Evolutionary conservation across 2,797 vertebrate genomes (phyloP).

Genomic region (Karalla daura): DNA sequence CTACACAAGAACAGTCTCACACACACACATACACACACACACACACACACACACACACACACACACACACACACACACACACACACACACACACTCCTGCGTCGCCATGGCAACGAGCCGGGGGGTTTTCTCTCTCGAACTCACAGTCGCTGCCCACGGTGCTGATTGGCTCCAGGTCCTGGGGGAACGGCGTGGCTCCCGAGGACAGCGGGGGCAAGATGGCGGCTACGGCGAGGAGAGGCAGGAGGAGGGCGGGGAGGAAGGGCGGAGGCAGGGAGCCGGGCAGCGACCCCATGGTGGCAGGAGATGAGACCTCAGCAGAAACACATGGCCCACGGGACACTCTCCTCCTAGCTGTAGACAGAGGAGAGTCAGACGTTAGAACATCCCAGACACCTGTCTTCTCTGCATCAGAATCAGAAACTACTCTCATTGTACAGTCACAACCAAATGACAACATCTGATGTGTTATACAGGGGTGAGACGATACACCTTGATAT

Average conservation of each 20-base stretch:
- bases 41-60: too few relatives aligned
- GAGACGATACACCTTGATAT: too few relatives aligned
- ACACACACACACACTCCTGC: constrained; percentile 18
- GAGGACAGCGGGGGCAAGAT: constrained; percentile 71
- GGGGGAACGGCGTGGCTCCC: constrained; percentile 83
- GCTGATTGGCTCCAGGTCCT: constrained; percentile 86
- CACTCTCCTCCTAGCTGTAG: constrained; percentile 69
- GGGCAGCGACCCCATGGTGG: constrained; percentile 83
- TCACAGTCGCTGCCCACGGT: constrained; percentile 81
- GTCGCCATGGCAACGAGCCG: constrained; percentile 52
- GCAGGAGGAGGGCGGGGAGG: constrained; percentile 76
- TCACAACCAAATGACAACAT: too few relatives aligned
- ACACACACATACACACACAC: too few relatives aligned
- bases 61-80: too few relatives aligned
- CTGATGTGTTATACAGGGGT: too few relatives aligned
- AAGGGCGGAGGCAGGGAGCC: constrained; percentile 72
- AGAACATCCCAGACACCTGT: too few relatives aligned
- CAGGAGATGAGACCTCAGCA: constrained; percentile 73
- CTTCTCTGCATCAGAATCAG: too few relatives aligned
- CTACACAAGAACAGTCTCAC: too few relatives aligned
- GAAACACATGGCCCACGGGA: constrained; percentile 79
- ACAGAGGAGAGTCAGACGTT: constrained; percentile 14
- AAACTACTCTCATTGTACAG: too few relatives aligned
- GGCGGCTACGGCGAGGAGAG: constrained; percentile 69
- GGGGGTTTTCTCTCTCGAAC: constrained; percentile 57